phyloP scores from a whole-genome alignment of 2,797 vertebrate species.

The Cercopithecus mitis region DNA sequence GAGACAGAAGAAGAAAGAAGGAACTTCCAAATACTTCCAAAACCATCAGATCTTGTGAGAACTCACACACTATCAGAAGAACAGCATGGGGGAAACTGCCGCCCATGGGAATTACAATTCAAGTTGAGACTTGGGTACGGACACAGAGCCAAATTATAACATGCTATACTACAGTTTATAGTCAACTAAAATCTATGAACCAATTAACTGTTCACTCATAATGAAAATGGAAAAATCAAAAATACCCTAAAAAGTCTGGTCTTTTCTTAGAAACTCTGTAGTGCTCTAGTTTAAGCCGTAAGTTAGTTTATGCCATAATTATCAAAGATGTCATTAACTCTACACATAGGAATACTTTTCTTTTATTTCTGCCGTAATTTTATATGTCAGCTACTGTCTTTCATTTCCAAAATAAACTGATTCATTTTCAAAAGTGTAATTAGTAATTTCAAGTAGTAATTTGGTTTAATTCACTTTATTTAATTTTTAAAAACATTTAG shows the following conservation, averaged over 20 bases:
- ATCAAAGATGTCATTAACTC: conserved; percentile 75
- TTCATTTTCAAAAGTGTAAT: conserved; percentile 62
- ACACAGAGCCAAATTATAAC: neutral
- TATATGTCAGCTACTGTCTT: conserved; percentile 66
- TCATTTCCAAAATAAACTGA: conserved; percentile 67
- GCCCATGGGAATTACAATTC: neutral
- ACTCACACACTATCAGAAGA: neutral
- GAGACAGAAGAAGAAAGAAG: neutral
- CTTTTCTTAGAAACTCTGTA: conserved; percentile 60
- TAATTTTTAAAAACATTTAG: neutral
- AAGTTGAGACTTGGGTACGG: neutral
- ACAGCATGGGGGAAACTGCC: neutral
- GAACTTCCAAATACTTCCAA: neutral
- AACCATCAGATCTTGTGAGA: neutral
- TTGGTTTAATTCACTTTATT: conserved; percentile 28
- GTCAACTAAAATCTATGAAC: conserved; percentile 73
- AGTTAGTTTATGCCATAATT: conserved; percentile 71
- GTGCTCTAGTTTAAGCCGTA: conserved; percentile 52
- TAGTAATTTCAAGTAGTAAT: conserved; percentile 48
- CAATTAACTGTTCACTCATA: conserved; percentile 77
- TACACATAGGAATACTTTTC: conserved; percentile 72
- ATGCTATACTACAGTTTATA: conserved; percentile 73
- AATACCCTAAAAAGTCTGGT: conserved; percentile 46
- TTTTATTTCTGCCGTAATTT: conserved; percentile 78
- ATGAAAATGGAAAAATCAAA: conserved; percentile 74